These are phyloP conservation scores for Dryococelus australis DNA, from an alignment of 2,888 invertebrate genomes.

Conservation along the genomic window DNA sequence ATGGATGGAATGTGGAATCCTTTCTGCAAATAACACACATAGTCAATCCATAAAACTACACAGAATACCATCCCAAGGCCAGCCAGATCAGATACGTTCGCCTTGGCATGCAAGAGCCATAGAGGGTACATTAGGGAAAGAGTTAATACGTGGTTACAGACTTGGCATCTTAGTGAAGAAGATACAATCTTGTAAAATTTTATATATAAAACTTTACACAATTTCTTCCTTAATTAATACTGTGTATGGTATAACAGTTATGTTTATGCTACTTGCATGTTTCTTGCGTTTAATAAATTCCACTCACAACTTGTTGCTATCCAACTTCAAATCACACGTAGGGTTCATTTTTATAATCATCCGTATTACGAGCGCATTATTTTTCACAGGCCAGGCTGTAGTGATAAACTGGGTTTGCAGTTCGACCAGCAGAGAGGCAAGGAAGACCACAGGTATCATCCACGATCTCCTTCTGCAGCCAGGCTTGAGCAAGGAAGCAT, in stretches of 20 bases:
- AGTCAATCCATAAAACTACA: not conserved
- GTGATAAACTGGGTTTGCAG: no score
- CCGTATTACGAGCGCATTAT: no score
- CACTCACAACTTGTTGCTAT: no score
- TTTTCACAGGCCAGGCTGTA: no score
- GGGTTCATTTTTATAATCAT: no score
- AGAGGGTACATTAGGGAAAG: not conserved
- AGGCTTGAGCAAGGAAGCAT: no score
- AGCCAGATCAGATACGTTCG: not conserved
- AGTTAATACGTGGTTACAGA: not conserved
- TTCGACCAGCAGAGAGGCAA: no score
- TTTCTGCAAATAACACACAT: not conserved
- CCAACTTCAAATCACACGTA: no score
- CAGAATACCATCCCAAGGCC: not conserved
- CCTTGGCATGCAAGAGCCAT: not conserved
- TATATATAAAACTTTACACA: not conserved
- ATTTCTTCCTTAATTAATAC: not conserved
- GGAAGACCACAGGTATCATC: no score
- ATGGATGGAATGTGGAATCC: not conserved
- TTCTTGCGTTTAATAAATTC: not conserved
- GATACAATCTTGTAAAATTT: not conserved
- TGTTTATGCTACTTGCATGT: not conserved
- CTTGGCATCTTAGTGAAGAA: not conserved
- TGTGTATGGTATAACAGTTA: not conserved
- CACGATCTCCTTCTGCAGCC: no score